These are phyloP conservation scores for Marisa cornuarietis DNA, from an alignment of 1,140 invertebrate species.

Conservation along the genomic window DNA sequence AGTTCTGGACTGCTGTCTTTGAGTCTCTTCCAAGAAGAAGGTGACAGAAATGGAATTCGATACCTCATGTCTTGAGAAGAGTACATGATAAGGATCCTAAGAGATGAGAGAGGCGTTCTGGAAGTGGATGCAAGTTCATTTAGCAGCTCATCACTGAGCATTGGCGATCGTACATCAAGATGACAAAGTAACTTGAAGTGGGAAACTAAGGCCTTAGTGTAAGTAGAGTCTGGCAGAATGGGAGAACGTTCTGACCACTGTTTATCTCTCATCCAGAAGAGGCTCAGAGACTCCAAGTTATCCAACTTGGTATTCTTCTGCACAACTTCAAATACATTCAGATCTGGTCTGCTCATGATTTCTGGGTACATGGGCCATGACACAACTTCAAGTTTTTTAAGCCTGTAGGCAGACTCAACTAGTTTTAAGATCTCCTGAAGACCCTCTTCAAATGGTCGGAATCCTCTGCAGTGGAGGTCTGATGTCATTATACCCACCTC, in stretches of 20 bases:
- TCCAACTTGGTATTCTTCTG: slow-evolving; percentile 31
- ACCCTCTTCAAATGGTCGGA: slow-evolving; percentile 27
- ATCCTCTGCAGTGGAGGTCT: slow-evolving; percentile 26
- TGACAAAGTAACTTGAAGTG: slow-evolving; percentile 35
- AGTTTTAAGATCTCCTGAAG: slow-evolving; percentile 28
- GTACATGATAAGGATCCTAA: slow-evolving; percentile 42
- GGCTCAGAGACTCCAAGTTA: slow-evolving; percentile 34
- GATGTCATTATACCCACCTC: slow-evolving; percentile 38
- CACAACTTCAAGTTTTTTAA: slow-evolving; percentile 34
- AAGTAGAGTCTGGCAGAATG: slow-evolving; percentile 22
- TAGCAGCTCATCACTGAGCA: slow-evolving; percentile 42
- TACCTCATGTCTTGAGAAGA: slow-evolving; percentile 4
- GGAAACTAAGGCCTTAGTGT: slow-evolving; percentile 19
- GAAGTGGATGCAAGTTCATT: slow-evolving; percentile 25
- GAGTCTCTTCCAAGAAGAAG: slow-evolving; percentile 33
- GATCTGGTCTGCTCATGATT: slow-evolving; percentile 19
- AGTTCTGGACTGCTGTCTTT: slow-evolving; percentile 29
- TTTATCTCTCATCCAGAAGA: slow-evolving; percentile 39
- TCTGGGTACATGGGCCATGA: slow-evolving; percentile 45
- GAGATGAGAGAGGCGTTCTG: slow-evolving; percentile 8
- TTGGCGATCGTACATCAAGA: slow-evolving; percentile 38
- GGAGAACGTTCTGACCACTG: slow-evolving; percentile 39
- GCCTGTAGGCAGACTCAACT: slow-evolving; percentile 33
- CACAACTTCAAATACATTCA: slow-evolving; percentile 40
- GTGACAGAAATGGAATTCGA: slow-evolving; percentile 30